Evolutionary conservation across 2,888 invertebrate genomes (phyloP).

Genomic region (Priocnemis perturbator): DNA sequence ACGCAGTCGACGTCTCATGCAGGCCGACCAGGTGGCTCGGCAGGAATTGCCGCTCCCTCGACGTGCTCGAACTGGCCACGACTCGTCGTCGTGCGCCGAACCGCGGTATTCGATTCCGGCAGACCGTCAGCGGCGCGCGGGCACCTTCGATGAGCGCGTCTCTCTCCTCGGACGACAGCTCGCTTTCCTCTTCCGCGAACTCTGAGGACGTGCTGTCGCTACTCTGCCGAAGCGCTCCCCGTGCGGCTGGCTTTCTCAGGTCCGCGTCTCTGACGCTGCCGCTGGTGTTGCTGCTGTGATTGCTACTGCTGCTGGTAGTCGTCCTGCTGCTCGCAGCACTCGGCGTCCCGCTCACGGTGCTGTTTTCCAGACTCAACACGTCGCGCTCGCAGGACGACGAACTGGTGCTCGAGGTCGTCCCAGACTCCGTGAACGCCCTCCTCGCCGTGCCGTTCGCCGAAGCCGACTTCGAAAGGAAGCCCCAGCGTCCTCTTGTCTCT

Average conservation of each 20-base stretch:
- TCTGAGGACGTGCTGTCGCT: conserved; percentile 64
- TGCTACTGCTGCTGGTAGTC: conserved; percentile 25
- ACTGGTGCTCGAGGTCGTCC: conserved; percentile 37
- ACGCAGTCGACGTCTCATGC: conserved; percentile 37
- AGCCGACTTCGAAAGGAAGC: too few species aligned
- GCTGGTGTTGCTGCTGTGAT: conserved; percentile 14
- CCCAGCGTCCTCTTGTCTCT: conserved; percentile 21
- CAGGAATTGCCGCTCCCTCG: not conserved
- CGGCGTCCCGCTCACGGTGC: conserved; percentile 45
- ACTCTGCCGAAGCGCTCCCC: conserved; percentile 25
- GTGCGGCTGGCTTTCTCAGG: not conserved
- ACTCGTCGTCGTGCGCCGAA: conserved; percentile 56
- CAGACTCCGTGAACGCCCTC: not conserved
- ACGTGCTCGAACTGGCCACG: conserved; percentile 31
- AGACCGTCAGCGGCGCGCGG: conserved; percentile 56
- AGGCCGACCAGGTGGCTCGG: conserved; percentile 12
- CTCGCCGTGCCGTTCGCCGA: conserved; percentile 27
- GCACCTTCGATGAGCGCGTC: conserved; percentile 62
- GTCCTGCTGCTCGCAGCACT: conserved; percentile 48
- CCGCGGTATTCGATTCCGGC: conserved; percentile 56
- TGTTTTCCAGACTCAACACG: conserved; percentile 38
- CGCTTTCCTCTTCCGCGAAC: conserved; percentile 61
- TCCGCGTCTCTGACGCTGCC: conserved; percentile 25
- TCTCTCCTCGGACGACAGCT: conserved; percentile 65
- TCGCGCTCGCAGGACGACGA: conserved; percentile 14